Percentiles rank a stretch among this genome's conserved stretches.
These are phyloP conservation scores for Meandrina meandrites DNA, from an alignment of 92 coral and sea anemone genomes.

Conservation along the genomic window DNA sequence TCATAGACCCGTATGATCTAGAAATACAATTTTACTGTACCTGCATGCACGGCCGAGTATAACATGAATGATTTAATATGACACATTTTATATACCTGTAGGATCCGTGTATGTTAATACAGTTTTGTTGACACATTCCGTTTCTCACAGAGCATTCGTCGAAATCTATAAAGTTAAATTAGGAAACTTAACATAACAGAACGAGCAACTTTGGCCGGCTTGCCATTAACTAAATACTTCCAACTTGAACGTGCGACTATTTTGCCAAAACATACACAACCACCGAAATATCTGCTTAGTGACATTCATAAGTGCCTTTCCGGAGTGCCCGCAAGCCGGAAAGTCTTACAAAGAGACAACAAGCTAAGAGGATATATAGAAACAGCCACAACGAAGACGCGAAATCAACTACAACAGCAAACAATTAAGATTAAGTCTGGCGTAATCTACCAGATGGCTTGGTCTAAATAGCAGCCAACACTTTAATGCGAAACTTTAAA, in stretches of 20 bases:
- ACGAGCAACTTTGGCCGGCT: no score
- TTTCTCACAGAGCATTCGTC: constrained; percentile 10
- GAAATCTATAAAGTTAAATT: background rate
- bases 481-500: no score
- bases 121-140: constrained; percentile 24
- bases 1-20: background rate
- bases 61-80: no score
- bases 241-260: no score
- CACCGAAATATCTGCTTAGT: background rate
- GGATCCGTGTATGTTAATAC: constrained; percentile 12
- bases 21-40: background rate
- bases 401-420: background rate
- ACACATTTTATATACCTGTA: constrained; percentile 7
- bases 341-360: no score
- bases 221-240: no score
- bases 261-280: background rate
- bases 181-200: no score
- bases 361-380: background rate
- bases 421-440: background rate
- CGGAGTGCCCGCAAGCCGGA: background rate
- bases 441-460: no score
- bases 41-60: no score
- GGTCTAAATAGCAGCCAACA: no score
- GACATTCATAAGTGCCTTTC: no score
- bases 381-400: background rate